These are phyloP conservation scores for Podotricha telesiphe DNA, from an alignment of 2,888 invertebrate species.

Conservation along the genomic window DNA sequence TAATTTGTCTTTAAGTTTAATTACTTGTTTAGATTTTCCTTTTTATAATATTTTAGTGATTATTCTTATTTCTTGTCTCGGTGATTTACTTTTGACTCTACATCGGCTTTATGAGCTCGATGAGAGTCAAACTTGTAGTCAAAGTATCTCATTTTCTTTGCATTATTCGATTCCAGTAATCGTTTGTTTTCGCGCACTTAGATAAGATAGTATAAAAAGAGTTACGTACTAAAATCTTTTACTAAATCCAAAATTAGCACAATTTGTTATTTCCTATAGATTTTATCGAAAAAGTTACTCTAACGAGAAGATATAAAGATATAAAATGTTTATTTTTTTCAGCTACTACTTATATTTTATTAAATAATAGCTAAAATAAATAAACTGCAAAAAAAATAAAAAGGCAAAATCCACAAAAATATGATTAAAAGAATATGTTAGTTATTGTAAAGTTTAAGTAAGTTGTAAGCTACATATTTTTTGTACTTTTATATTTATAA, in stretches of 20 bases:
- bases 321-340: slow-evolving; percentile 16
- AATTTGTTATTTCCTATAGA: neutral
- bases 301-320: slow-evolving; percentile 19
- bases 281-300: slow-evolving; percentile 9
- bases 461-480: slow-evolving; percentile 18
- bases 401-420: slow-evolving; percentile 10
- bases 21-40: neutral
- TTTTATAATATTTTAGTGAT: neutral
- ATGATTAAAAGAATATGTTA: slow-evolving; percentile 17
- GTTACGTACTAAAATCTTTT: neutral
- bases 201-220: neutral
- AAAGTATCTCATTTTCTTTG: neutral
- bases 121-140: neutral
- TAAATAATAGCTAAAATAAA: slow-evolving; percentile 21
- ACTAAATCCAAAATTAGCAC: slow-evolving; percentile 4
- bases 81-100: neutral
- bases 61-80: neutral
- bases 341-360: slow-evolving; percentile 16
- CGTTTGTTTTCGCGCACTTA: neutral
- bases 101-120: no score
- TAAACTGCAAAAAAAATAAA: slow-evolving; percentile 10
- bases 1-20: neutral
- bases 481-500: slow-evolving; percentile 5
- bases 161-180: neutral
- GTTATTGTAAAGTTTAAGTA: slow-evolving; percentile 15